Evolutionary conservation across 2,113 vertebrate genomes (phyloP), one percentile per base, ranked within the genome.

Genomic region (Neogobius melanostomus): DNA sequence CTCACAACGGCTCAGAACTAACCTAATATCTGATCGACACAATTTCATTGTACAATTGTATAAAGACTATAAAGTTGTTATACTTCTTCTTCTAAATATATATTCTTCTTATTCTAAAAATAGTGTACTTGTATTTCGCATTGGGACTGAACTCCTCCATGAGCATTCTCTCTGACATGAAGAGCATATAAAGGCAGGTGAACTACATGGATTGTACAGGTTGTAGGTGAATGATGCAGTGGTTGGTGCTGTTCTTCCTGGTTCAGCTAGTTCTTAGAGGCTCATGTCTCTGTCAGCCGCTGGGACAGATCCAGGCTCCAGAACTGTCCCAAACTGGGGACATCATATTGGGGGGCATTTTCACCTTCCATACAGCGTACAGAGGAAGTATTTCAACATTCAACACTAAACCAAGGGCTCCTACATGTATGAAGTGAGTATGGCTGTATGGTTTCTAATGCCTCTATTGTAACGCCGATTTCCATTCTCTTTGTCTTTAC

Each of bases 311-410:
- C n/a, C 71, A 84, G 51, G 62, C 61, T n/a, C 83, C 89, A 45
- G 86, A 89, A 69, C 63, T 89, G 50, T 60, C 74, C 46, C 69
- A 64, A 17, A 83, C 80, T 59, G 88, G 88, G 75, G 84, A 89
- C 65, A 61, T 91, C 10, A 71, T 82, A 36, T 74, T 90, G 8
- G 89, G 89, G n/a, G 90, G 91, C 46, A 87, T 91, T 66, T 92
- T 92, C 63, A 90, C 88, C 28, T 91, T 92, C 62, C 79, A 69
- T 8, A 90, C 86, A 3, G 73, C 74, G 8, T 79, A 69, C 57
- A 69, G 6, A 42, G 70, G 52, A 21, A 79, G 10, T 0, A 17
- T 60, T 28, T 47, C 64, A 49, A 72, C 42, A 1, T 82, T 76
- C 53, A 54, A 74, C 4, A 69, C 54, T 9, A 5, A 60, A 72